These are phyloP conservation scores for Eretmochelys imbricata DNA, from an alignment of 2,113 vertebrate species.

Conservation along the genomic window DNA sequence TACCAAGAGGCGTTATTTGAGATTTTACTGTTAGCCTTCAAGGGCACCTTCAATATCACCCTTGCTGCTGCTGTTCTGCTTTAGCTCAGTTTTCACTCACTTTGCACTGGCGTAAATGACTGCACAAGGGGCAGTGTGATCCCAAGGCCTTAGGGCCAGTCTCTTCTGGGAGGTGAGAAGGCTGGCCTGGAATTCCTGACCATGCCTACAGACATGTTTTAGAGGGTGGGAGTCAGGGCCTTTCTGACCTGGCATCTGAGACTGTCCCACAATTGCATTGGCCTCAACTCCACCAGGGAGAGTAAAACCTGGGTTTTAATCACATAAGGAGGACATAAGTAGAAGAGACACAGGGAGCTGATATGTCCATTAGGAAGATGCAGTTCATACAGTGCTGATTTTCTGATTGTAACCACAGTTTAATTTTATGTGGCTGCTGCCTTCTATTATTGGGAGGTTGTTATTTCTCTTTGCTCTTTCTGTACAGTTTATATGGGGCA, in stretches of 20 bases:
- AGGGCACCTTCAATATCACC: background rate
- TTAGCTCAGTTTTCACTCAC: background rate
- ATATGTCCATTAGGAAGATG: background rate
- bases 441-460: conserved; percentile 32
- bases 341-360: background rate
- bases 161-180: background rate
- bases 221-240: background rate
- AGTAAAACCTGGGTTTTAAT: background rate
- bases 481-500: background rate
- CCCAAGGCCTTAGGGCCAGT: background rate
- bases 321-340: background rate
- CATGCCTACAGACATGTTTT: background rate
- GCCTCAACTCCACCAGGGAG: background rate
- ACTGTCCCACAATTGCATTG: background rate
- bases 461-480: background rate
- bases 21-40: background rate
- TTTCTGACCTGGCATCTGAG: background rate
- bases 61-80: background rate
- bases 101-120: background rate
- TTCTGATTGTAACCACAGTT: conserved; percentile 22
- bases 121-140: background rate
- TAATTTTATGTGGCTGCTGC: conserved; percentile 40
- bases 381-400: background rate
- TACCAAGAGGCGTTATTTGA: background rate
- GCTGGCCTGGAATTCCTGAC: background rate